Evolutionary conservation across 2,113 vertebrate species (phyloP).

Genomic region (Phaethornis superciliosus): DNA sequence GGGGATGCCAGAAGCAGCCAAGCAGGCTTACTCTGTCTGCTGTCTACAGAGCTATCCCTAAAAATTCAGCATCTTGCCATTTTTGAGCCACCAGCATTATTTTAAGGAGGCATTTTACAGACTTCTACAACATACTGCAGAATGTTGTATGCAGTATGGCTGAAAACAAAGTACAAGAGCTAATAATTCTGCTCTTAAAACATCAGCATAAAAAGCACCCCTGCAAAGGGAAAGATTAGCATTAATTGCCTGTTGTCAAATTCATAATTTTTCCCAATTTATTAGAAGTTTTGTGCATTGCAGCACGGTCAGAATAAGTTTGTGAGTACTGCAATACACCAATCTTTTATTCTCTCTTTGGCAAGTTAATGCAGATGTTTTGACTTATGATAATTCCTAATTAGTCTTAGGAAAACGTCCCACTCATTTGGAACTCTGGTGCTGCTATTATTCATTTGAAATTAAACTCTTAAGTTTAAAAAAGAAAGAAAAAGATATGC

Average conservation of each 20-base stretch:
- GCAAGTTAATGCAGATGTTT: constrained; percentile 57
- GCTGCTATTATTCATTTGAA: constrained; percentile 67
- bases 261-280: constrained; percentile 57
- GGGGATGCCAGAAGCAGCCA: not conserved
- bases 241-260: constrained; percentile 67
- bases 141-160: not conserved
- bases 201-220: constrained; percentile 46
- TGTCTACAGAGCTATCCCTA: not conserved
- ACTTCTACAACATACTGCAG: not conserved
- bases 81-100: not conserved
- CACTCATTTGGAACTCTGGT: constrained; percentile 51
- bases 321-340: constrained; percentile 52
- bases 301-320: constrained; percentile 44
- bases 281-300: constrained; percentile 58
- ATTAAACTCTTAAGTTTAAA: constrained; percentile 51
- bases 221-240: constrained; percentile 51
- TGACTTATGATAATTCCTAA: constrained; percentile 65
- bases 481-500: not conserved
- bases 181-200: constrained; percentile 42
- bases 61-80: not conserved
- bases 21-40: not conserved
- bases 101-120: not conserved
- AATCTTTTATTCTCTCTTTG: constrained; percentile 58
- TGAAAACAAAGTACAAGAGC: not conserved
- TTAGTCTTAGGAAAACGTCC: constrained; percentile 65